Evolutionary conservation across 2,888 invertebrate genomes (phyloP).

Genomic region (Tridacna crocea): DNA sequence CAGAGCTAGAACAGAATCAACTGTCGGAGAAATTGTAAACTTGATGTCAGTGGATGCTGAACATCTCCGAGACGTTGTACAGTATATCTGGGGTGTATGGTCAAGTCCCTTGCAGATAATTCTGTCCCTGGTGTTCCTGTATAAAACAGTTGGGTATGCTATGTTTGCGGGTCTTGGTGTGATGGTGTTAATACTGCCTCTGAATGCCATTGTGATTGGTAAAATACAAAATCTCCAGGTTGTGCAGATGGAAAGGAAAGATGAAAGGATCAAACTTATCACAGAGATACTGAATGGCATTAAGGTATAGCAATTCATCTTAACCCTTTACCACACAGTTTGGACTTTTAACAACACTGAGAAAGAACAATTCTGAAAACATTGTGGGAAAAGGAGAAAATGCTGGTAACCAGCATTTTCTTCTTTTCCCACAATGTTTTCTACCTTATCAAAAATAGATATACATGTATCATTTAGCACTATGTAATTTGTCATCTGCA

Average conservation of each 20-base stretch:
- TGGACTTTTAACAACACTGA: too few species aligned
- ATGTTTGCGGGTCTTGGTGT: slow-evolving; percentile 94
- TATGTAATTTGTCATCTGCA: too few species aligned
- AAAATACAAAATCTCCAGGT: slow-evolving; percentile 75
- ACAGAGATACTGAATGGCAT: slow-evolving; percentile 80
- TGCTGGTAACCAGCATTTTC: too few species aligned
- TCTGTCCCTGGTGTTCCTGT: slow-evolving; percentile 89
- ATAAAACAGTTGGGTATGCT: slow-evolving; percentile 86
- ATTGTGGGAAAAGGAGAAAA: too few species aligned
- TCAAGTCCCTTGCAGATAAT: slow-evolving; percentile 91
- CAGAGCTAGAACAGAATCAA: slow-evolving; percentile 78
- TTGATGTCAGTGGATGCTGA: slow-evolving; percentile 84
- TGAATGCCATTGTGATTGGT: slow-evolving; percentile 81
- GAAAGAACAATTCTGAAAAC: too few species aligned
- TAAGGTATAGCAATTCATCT: slow-evolving; percentile 65
- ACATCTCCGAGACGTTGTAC: slow-evolving; percentile 76
- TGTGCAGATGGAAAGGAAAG: slow-evolving; percentile 76
- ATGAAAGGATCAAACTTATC: slow-evolving; percentile 78
- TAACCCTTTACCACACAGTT: too few species aligned
- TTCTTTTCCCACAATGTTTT: too few species aligned
- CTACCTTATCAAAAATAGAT: too few species aligned
- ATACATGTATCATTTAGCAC: too few species aligned
- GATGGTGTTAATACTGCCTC: slow-evolving; percentile 93
- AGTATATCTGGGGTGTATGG: slow-evolving; percentile 78
- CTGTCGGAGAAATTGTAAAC: slow-evolving; percentile 84